Conservation (phyloP, 2,113 vertebrate genomes). For the Sinocyclocheilus rhinocerous region DNA sequence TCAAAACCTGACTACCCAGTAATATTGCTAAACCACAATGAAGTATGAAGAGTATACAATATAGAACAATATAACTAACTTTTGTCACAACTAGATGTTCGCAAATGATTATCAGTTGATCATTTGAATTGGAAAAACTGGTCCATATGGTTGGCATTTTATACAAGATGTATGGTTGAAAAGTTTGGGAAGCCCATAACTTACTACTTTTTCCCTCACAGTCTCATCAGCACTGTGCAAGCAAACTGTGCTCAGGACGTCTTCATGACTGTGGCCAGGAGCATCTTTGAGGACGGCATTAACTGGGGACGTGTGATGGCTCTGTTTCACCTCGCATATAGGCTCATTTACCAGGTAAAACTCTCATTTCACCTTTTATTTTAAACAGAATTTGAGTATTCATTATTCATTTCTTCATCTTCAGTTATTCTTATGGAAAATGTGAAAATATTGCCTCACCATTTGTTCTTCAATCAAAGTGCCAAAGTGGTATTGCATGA, state of each 20-base stretch:
- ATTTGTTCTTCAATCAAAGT: not conserved
- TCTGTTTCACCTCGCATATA: slow-evolving; percentile 78
- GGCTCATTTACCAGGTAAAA: slow-evolving; percentile 75
- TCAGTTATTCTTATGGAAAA: not conserved
- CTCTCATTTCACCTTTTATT: not conserved
- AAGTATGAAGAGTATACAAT: not conserved
- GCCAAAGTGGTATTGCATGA: not conserved
- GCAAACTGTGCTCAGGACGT: slow-evolving; percentile 71
- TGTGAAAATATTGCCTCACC: not conserved
- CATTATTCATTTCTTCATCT: not conserved
- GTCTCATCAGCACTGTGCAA: slow-evolving; percentile 72
- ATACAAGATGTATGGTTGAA: not conserved
- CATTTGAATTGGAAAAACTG: not conserved
- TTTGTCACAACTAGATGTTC: not conserved
- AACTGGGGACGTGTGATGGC: slow-evolving; percentile 78
- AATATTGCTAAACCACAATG: too few species aligned
- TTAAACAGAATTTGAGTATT: not conserved
- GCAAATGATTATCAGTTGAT: not conserved
- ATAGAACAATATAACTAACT: not conserved
- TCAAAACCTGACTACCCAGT: not conserved
- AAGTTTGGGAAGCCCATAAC: not conserved
- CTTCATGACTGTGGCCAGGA: slow-evolving; percentile 75
- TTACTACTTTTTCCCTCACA: slow-evolving; percentile 49
- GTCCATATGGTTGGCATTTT: not conserved
- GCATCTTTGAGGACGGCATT: slow-evolving; percentile 75